phyloP scores from a whole-genome alignment of 2,113 vertebrate species.

The Struthidea cinerea region DNA sequence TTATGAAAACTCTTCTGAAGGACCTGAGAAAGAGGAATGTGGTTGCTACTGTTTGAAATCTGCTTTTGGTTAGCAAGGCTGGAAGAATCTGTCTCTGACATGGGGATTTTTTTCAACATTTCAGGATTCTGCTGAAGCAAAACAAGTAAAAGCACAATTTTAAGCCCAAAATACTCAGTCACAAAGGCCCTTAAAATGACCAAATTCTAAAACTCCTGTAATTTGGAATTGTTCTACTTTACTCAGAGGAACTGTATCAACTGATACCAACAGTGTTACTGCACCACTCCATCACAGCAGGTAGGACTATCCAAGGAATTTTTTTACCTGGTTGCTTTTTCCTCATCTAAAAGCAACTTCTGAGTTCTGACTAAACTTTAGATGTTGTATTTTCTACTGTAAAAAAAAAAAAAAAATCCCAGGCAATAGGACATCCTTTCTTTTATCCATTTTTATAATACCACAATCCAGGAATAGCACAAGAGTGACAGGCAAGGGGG shows the following conservation, averaged over 20 bases:
- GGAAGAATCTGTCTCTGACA: background rate
- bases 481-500: background rate
- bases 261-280: background rate
- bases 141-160: background rate
- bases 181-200: background rate
- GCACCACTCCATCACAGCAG: background rate
- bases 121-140: background rate
- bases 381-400: background rate
- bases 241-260: background rate
- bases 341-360: background rate
- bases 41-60: background rate
- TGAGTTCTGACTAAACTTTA: background rate
- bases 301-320: background rate
- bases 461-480: background rate
- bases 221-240: background rate
- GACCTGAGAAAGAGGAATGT: background rate
- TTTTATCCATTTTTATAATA: background rate
- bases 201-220: background rate
- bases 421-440: background rate
- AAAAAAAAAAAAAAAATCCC: background rate
- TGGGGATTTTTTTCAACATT: background rate
- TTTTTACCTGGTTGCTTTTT: background rate
- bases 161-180: background rate
- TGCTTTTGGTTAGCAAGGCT: background rate
- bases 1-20: background rate